Evolutionary conservation across 2,113 vertebrate genomes (phyloP).

Genomic region (Pygathrix nemaeus): DNA sequence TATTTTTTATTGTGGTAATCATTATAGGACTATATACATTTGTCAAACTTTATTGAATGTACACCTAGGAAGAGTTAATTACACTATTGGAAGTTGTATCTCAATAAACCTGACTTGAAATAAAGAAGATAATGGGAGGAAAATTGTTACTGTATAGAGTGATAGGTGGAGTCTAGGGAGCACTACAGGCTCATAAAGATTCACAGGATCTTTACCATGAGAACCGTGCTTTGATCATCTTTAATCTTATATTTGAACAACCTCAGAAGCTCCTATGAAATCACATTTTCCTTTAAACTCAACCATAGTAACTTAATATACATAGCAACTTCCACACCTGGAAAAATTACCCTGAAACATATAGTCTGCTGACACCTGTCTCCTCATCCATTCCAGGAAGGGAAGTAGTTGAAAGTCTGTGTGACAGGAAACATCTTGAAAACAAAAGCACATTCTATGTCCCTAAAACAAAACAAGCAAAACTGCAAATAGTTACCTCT

Average conservation of each 20-base stretch:
- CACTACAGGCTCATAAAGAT: neutral
- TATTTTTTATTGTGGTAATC: neutral
- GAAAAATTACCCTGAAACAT: neutral
- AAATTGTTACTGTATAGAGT: neutral
- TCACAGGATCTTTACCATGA: neutral
- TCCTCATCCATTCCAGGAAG: neutral
- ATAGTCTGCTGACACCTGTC: neutral
- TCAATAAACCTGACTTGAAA: neutral
- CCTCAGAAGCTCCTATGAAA: neutral
- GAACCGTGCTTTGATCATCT: neutral
- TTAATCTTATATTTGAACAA: neutral
- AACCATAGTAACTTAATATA: neutral
- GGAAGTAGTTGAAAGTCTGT: neutral
- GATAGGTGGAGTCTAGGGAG: neutral
- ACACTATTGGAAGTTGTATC: neutral
- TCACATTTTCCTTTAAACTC: neutral
- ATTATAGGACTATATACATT: neutral
- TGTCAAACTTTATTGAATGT: neutral
- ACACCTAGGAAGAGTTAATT: neutral
- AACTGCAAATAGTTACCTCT: neutral
- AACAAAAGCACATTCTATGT: neutral
- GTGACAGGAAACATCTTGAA: neutral
- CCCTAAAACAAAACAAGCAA: neutral
- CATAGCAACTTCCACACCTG: neutral
- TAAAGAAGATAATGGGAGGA: neutral